Evolutionary conservation across 2,797 vertebrate genomes (phyloP).

Genomic region (Tolypeutes matacus): DNA sequence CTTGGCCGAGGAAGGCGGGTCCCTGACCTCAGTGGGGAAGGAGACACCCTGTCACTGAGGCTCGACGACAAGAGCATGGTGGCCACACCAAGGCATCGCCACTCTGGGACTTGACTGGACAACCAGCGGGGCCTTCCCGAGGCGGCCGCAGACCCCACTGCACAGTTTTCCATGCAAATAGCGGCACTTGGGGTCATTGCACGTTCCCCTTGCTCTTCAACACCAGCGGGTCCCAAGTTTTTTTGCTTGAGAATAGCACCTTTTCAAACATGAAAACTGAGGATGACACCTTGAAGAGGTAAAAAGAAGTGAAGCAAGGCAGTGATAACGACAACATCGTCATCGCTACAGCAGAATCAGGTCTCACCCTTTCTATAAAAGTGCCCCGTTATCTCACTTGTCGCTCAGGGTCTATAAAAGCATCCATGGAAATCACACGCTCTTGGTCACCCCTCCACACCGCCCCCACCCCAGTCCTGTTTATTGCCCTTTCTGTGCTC

Average conservation of each 20-base stretch:
- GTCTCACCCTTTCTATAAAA: conserved; percentile 49
- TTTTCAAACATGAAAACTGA: background rate
- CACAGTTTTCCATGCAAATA: background rate
- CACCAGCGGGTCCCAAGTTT: background rate
- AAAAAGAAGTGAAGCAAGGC: background rate
- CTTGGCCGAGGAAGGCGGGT: background rate
- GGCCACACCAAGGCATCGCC: background rate
- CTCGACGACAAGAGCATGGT: background rate
- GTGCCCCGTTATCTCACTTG: background rate
- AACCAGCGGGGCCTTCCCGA: background rate
- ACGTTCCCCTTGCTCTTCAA: background rate
- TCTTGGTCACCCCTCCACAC: fast-evolving
- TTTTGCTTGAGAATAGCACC: conserved; percentile 9
- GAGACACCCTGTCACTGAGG: background rate
- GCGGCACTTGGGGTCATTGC: background rate
- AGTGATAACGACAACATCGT: background rate
- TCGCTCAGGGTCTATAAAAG: background rate
- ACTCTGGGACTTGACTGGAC: background rate
- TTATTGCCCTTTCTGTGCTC: background rate
- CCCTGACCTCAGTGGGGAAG: background rate
- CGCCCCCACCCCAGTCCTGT: background rate
- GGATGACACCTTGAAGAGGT: background rate
- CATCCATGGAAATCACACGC: background rate
- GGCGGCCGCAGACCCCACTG: background rate
- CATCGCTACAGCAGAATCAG: background rate